Evolutionary conservation across 2,113 vertebrate genomes (phyloP).

Genomic region (Ginglymostoma cirratum): DNA sequence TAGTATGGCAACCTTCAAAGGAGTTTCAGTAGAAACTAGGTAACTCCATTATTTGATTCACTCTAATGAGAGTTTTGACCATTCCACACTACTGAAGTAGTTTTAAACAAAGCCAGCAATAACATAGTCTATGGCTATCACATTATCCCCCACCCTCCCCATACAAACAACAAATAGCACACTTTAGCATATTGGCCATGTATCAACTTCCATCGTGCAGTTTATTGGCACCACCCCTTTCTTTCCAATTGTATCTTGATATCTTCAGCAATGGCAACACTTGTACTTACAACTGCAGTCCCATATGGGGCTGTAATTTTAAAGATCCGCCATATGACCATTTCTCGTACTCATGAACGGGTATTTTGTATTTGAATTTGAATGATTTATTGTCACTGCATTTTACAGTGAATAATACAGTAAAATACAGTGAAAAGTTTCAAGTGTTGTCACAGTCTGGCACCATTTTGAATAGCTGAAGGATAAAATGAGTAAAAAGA

Average conservation of each 20-base stretch:
- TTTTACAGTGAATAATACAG: no score
- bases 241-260: not conserved
- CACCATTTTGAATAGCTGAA: no score
- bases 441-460: no score
- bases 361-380: no score
- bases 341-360: no score
- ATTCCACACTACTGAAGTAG: not conserved
- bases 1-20: not conserved
- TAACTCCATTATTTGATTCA: not conserved
- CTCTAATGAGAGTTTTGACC: not conserved
- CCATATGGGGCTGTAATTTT: no score
- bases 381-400: no score
- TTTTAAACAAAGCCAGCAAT: not conserved
- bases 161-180: not conserved
- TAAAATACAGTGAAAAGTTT: no score
- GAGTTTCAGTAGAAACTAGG: not conserved
- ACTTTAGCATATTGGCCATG: not conserved
- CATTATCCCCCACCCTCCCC: not conserved
- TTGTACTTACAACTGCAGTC: not conserved
- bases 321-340: no score
- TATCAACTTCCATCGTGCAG: not conserved
- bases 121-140: not conserved
- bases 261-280: not conserved
- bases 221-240: not conserved
- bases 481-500: no score